Base-by-base conservation (phyloP, 2,888 invertebrate genomes). In the Drosophila trichaetosa region DNA sequence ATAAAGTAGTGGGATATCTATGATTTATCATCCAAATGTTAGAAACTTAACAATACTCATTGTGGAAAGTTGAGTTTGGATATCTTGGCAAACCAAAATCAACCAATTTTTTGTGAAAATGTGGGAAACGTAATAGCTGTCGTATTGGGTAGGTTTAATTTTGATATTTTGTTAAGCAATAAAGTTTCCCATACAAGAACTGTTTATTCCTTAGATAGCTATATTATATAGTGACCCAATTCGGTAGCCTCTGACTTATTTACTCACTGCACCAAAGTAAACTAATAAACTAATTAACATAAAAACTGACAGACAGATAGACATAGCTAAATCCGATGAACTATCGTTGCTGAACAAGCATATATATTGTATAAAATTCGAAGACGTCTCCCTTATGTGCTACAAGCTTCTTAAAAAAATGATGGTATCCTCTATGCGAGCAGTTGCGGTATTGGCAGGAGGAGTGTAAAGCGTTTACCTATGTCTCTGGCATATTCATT, bases 401-500 rank as follows among this genome's bases (percentile, higher is more conserved):
- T 1, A 46, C 46, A 16, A 46, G 8, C 8, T 16, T 16, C 16
- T 4, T 27, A 24, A 16, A 16, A 24, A 24, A 16, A 24, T 24
- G 16, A 24, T 24, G 8, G 16, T 46, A 24, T 24, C 16, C 46
- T 2, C 24, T 24, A 24, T 24, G 24, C 16, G 27, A 46, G 24
- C 24, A 24, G 21, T 52, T 53, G 27, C 40, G 40, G 63, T 63
- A 51, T 52, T 38, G 64, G 34, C 46, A 66, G 61, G 27, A 24
- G 57, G 7, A 46, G 42, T 42, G 36, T 46, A 69, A 60, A 69
- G 57, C 69, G 61, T 67, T 76, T 76, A 75, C 73, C 76, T 65
- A 68, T 54, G 59, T 67, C 63, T 65, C 66, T 54, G 65, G 62
- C 68, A 63, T 79, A 71, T 79, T 79, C 79, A 79, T 78, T 79